phyloP scores from a whole-genome alignment of 2,888 invertebrate species.

The Eugnorisma glareosa region DNA sequence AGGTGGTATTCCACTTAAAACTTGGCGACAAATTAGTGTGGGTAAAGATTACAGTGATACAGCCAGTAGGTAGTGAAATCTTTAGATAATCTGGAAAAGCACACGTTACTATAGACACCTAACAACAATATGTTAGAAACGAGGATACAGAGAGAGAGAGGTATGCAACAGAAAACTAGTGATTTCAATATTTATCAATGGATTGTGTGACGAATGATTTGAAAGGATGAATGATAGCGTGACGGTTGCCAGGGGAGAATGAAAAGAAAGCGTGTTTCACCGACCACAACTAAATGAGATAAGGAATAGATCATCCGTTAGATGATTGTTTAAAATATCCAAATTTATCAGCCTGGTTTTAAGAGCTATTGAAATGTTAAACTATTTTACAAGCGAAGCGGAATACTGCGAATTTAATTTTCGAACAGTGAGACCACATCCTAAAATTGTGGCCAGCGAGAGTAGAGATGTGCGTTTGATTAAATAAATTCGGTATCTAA shows the following conservation, averaged over 20 bases:
- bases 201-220: not conserved
- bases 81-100: not conserved
- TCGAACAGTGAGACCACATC: slow-evolving; percentile 18
- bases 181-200: not conserved
- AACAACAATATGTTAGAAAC: not conserved
- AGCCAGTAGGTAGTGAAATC: not conserved
- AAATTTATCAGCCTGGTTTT: not conserved
- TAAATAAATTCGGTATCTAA: slow-evolving; percentile 81
- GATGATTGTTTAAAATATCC: not conserved
- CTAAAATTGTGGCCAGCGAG: slow-evolving; percentile 47
- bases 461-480: slow-evolving; percentile 76
- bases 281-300: not conserved
- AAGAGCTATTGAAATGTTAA: not conserved
- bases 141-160: not conserved
- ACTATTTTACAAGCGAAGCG: not conserved
- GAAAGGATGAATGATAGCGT: not conserved
- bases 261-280: not conserved
- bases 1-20: slow-evolving; percentile 46
- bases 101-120: not conserved
- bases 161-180: not conserved
- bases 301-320: not conserved
- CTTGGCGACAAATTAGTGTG: slow-evolving; percentile 37
- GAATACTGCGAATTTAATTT: not conserved
- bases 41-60: slow-evolving; percentile 7
- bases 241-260: not conserved